Percentiles rank a stretch among this genome's conserved stretches.
Evolutionary conservation across 1,140 invertebrate genomes (phyloP).

Genomic region (Eriosoma lanigerum): DNA sequence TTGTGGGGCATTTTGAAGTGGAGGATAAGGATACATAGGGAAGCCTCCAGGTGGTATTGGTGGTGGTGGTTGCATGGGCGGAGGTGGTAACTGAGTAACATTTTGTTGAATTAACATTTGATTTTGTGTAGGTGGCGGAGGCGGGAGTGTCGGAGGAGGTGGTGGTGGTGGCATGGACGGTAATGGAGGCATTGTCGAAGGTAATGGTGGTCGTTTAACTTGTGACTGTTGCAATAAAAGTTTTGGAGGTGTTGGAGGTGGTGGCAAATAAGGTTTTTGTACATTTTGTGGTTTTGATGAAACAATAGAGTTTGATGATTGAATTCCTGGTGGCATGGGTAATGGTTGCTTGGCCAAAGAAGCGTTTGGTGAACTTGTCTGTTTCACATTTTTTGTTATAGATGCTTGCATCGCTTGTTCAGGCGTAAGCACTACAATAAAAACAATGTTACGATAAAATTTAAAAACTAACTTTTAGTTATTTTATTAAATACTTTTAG

Average conservation of each 20-base stretch:
- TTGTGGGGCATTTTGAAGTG: conserved; percentile 12
- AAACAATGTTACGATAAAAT: conserved; percentile 10
- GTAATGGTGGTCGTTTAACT: conserved; percentile 32
- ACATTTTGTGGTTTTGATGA: conserved; percentile 17
- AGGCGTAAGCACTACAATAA: conserved; percentile 44
- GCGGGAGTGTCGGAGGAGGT: conserved; percentile 21
- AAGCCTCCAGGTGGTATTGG: conserved; percentile 30
- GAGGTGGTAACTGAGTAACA: conserved; percentile 35
- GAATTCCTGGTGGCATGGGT: conserved; percentile 46
- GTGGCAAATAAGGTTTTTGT: conserved; percentile 37
- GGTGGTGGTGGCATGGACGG: conserved; percentile 34
- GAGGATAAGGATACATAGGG: conserved; percentile 10
- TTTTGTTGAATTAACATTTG: conserved; percentile 21
- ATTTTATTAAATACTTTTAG: background rate
- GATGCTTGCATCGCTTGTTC: conserved; percentile 44
- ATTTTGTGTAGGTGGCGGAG: conserved; percentile 30
- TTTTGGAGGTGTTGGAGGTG: conserved; percentile 42
- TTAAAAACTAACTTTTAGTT: conserved; percentile 6
- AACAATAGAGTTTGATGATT: conserved; percentile 29
- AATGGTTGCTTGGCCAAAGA: background rate
- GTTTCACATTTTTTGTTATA: conserved; percentile 39
- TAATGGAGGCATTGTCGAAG: conserved; percentile 38
- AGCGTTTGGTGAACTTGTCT: background rate
- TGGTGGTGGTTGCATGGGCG: conserved; percentile 43
- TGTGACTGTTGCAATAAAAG: background rate